A percentile compares a stretch with the other conserved stretches of the same genome.
Conservation (phyloP, 2,797 vertebrate species). For the Clarias pachynema region DNA sequence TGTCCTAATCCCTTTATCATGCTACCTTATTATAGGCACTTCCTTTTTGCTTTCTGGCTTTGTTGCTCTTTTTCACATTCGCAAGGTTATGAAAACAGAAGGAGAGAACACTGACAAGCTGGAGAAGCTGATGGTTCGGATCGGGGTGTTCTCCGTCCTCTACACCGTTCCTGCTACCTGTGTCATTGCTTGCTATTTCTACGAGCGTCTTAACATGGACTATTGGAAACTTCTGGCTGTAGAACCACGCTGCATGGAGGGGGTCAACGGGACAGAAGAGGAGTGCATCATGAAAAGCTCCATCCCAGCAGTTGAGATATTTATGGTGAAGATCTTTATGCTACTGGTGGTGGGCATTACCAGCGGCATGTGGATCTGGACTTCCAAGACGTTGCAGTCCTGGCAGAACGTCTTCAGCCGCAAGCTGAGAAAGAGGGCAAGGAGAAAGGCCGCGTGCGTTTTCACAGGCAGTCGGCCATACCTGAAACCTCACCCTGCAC, state of each 20-base stretch:
- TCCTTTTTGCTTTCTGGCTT: slow-evolving; percentile 96
- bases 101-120: slow-evolving; percentile 97
- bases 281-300: slow-evolving; percentile 90
- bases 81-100: slow-evolving; percentile 95
- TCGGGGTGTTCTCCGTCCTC: slow-evolving; percentile 94
- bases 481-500: slow-evolving; percentile 88
- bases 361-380: slow-evolving; percentile 99
- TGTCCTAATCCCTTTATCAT: slow-evolving; percentile 92
- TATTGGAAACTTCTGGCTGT: slow-evolving; percentile 86
- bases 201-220: slow-evolving; percentile 95
- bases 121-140: slow-evolving; percentile 96
- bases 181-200: slow-evolving; percentile 96
- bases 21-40: slow-evolving; percentile 92
- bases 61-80: slow-evolving; percentile 96
- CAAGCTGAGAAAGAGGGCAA: slow-evolving; percentile 85
- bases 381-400: slow-evolving; percentile 94
- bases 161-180: slow-evolving; percentile 97
- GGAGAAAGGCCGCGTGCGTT: slow-evolving; percentile 89
- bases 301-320: slow-evolving; percentile 93
- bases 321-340: slow-evolving; percentile 99
- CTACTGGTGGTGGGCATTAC: slow-evolving; percentile 95
- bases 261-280: slow-evolving; percentile 62
- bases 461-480: slow-evolving; percentile 86
- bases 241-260: slow-evolving; percentile 80
- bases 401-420: slow-evolving; percentile 95